These are phyloP conservation scores for Schizopygopsis pylzovi DNA, from an alignment of 2,797 vertebrate species.

Conservation along the genomic window DNA sequence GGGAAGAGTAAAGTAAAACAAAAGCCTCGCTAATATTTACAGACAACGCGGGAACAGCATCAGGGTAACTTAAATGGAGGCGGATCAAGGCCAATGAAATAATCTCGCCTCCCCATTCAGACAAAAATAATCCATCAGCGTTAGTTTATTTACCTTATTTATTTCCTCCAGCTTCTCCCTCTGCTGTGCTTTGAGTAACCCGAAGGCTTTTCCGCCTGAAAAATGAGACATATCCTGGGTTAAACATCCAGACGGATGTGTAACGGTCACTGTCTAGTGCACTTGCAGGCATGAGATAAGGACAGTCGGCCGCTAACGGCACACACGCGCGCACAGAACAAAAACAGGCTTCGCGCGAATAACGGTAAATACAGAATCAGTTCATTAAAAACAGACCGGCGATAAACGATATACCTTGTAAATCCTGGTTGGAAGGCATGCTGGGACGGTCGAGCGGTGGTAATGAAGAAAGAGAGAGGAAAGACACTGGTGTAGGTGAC, in stretches of 20 bases:
- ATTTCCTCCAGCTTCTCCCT: conserved; percentile 85
- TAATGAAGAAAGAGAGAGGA: conserved; percentile 10
- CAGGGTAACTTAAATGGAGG: not conserved
- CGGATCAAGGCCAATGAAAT: conserved; percentile 25
- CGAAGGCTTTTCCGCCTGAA: conserved; percentile 89
- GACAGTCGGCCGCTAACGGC: conserved; percentile 23
- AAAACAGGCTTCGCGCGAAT: not conserved
- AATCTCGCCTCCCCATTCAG: not conserved
- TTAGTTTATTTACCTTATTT: conserved; percentile 82
- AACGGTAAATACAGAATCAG: not conserved
- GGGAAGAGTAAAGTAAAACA: not conserved
- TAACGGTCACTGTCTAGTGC: not conserved
- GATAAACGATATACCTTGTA: conserved; percentile 72
- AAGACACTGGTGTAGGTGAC: not conserved
- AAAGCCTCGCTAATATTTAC: not conserved
- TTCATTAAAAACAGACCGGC: not conserved
- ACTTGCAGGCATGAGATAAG: conserved; percentile 46
- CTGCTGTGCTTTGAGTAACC: conserved; percentile 86
- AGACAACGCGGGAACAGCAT: not conserved
- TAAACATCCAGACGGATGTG: too few species aligned
- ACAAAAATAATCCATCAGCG: not conserved
- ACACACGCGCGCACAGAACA: conserved; percentile 1
- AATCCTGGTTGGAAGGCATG: conserved; percentile 78
- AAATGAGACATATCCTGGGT: not conserved
- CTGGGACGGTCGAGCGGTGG: conserved; percentile 54